These are phyloP conservation scores for Steromphala cineraria DNA, from an alignment of 2,888 invertebrate species.

Conservation along the genomic window DNA sequence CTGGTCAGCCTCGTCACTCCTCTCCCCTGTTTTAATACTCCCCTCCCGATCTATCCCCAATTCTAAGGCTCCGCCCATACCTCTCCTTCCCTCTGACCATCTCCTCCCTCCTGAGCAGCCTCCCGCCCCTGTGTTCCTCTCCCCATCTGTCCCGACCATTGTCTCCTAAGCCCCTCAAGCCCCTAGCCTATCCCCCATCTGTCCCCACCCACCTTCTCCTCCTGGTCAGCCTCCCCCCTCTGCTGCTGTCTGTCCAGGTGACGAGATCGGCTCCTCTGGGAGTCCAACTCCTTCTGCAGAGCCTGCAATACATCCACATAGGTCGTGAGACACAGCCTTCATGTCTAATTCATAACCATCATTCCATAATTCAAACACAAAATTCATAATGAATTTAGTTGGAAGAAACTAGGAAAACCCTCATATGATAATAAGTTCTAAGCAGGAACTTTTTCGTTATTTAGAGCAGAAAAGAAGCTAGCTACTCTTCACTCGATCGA, in stretches of 20 bases:
- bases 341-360: not conserved
- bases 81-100: not conserved
- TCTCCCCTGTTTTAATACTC: too few species aligned
- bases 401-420: too few species aligned
- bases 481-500: too few species aligned
- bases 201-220: slow-evolving; percentile 57
- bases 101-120: not conserved
- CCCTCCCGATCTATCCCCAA: too few species aligned
- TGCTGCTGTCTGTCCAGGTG: slow-evolving; percentile 60
- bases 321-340: not conserved
- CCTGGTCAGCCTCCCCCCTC: slow-evolving; percentile 58
- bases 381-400: too few species aligned
- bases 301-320: slow-evolving; percentile 44
- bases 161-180: not conserved
- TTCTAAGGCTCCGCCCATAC: too few species aligned
- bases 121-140: not conserved
- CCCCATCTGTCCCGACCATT: not conserved
- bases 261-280: slow-evolving; percentile 51
- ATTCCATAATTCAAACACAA: too few species aligned
- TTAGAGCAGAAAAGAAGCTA: too few species aligned
- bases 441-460: too few species aligned
- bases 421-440: too few species aligned
- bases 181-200: not conserved
- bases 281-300: slow-evolving; percentile 62
- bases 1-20: too few species aligned